Evolutionary conservation across 2,113 vertebrate species (phyloP).

Genomic region (cat (Felis catus)): DNA sequence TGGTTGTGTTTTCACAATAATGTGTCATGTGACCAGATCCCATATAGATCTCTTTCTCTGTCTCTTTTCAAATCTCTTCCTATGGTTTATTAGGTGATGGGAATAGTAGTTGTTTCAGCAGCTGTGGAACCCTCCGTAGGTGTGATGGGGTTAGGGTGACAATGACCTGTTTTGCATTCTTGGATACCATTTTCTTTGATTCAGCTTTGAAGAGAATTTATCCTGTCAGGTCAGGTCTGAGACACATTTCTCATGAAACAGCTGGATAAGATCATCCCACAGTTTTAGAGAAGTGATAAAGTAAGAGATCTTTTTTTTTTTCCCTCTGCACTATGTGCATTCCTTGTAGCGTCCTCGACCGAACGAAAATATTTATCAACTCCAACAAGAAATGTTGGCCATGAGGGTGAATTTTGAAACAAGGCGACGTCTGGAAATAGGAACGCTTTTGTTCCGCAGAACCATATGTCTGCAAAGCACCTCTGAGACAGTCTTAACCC

Average conservation of each 20-base stretch:
- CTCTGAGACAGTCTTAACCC: not conserved
- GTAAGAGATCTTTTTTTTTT: not conserved
- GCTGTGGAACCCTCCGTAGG: conserved; percentile 48
- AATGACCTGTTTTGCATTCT: conserved; percentile 60
- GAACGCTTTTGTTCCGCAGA: not conserved
- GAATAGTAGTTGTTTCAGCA: conserved; percentile 21
- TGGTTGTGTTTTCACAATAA: not conserved
- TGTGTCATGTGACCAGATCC: not conserved
- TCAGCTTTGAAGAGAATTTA: conserved; percentile 74
- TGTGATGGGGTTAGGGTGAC: conserved; percentile 55
- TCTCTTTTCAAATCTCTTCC: conserved; percentile 41
- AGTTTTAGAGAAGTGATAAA: conserved; percentile 71
- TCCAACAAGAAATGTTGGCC: not conserved
- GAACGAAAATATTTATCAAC: not conserved
- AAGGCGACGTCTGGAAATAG: not conserved
- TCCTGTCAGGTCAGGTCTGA: conserved; percentile 57
- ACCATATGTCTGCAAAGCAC: not conserved
- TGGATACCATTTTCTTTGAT: conserved; percentile 67
- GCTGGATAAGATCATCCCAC: conserved; percentile 63
- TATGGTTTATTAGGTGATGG: conserved; percentile 25
- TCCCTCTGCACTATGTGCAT: not conserved
- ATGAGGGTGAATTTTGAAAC: not conserved
- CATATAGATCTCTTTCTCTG: not conserved
- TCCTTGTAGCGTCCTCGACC: not conserved
- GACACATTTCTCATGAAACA: conserved; percentile 66